Conservation (phyloP, 2,113 vertebrate genomes). For the Phalacrocorax carbo region DNA sequence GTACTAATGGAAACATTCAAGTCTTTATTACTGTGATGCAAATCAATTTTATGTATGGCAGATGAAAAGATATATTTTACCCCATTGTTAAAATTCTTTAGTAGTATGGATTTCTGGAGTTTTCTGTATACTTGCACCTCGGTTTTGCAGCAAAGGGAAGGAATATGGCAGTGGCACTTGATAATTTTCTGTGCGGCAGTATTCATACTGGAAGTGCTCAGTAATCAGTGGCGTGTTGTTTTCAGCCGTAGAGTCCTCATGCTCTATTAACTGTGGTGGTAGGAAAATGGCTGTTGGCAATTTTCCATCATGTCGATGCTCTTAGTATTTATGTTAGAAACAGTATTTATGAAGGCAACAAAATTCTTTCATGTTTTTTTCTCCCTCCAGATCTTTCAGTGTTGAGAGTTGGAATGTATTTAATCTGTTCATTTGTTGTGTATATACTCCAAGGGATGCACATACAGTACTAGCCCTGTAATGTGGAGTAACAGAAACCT, state of each 20-base stretch:
- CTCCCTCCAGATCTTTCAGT: background rate
- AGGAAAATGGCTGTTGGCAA: conserved; percentile 72
- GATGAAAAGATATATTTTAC: background rate
- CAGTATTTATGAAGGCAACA: conserved; percentile 41
- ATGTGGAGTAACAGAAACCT: background rate
- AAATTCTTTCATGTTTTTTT: background rate
- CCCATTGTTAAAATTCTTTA: background rate
- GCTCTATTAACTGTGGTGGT: conserved; percentile 69
- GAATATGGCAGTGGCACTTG: background rate
- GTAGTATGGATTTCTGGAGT: background rate
- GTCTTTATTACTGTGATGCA: background rate
- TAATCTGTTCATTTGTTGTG: background rate
- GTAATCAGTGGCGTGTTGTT: conserved; percentile 34
- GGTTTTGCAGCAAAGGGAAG: background rate
- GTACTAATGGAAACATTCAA: background rate
- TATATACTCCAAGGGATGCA: background rate
- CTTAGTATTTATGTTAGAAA: conserved; percentile 53
- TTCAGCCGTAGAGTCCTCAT: conserved; percentile 43
- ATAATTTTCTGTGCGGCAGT: conserved; percentile 17
- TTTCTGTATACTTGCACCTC: background rate
- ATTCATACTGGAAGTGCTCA: background rate
- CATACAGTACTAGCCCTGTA: background rate
- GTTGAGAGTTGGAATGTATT: conserved; percentile 21
- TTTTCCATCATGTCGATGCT: conserved; percentile 65
- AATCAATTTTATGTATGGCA: background rate